A percentile compares a stretch with the other conserved stretches of the same genome.
These are phyloP conservation scores for Pelodytes ibericus DNA, from an alignment of 2,797 vertebrate genomes.

Conservation along the genomic window DNA sequence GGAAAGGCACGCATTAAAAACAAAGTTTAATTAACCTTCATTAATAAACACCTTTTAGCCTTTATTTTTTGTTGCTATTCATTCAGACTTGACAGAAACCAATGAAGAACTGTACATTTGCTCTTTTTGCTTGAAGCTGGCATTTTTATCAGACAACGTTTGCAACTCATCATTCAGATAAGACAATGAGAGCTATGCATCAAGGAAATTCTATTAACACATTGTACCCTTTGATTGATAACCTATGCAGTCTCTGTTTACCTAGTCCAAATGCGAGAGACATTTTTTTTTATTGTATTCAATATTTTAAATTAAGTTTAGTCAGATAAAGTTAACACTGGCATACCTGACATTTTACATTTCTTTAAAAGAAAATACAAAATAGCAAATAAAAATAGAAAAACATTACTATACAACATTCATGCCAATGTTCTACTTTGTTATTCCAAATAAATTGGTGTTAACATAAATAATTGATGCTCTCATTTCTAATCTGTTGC, in stretches of 20 bases:
- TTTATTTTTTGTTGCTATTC: conserved; percentile 29
- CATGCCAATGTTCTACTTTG: neutral
- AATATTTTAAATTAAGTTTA: conserved; percentile 8
- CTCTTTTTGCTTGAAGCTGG: conserved; percentile 10
- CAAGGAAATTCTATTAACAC: conserved; percentile 23
- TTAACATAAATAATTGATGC: too few relatives aligned
- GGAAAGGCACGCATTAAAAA: too few relatives aligned
- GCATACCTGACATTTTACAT: neutral
- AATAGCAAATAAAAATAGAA: neutral
- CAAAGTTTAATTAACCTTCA: too few relatives aligned
- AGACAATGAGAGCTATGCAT: conserved; percentile 37
- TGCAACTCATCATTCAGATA: conserved; percentile 22
- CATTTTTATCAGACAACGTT: conserved; percentile 13
- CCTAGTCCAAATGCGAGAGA: neutral
- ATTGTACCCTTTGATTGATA: conserved; percentile 11
- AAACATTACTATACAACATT: neutral
- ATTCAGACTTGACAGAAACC: conserved; percentile 33
- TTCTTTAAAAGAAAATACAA: neutral
- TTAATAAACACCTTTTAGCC: too few relatives aligned
- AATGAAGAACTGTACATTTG: conserved; percentile 26
- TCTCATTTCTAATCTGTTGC: too few relatives aligned
- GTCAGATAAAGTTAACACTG: neutral
- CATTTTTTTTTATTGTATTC: neutral
- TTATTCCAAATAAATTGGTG: neutral
- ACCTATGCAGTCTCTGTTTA: conserved; percentile 1